Evolutionary conservation across 2,113 vertebrate genomes (phyloP), one percentile per base, ranked within the genome.

Genomic region (Redunca redunca): DNA sequence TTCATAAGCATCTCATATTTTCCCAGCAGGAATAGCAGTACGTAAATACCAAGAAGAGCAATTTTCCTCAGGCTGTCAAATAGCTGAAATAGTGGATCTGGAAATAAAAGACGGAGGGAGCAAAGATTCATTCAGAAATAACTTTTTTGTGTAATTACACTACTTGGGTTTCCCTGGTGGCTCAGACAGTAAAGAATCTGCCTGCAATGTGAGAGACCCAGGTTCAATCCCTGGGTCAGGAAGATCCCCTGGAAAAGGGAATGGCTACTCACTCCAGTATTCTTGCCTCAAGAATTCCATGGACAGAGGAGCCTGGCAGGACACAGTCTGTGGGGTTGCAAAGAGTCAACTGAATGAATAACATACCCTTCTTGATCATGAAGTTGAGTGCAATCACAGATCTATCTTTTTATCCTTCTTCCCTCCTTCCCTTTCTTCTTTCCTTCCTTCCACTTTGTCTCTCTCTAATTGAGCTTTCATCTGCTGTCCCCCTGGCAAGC

Each of bases 1-100:
- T 90, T 98, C 96, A 94, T 86, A 93, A 96, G 96, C 92, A 98
- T 94, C 96, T 97, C 88, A 90, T 98, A 88, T 98, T 98, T 98
- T 97, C 97, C 95, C 97, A 98, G 97, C 95, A 98, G 98, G 97
- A 97, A 90, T 62, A 87, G 90, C 90, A 86, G 30, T 95, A 85
- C 94, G 58, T 96, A 98, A 97, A 77, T 98, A 97, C 84, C 88
- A 97, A 98, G 60, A 95, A 86, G 36, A 9, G 1, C 90, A 96
- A 15, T 97, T 98, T 98, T 91, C 94, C 97, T 86, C 62, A 92
- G 97, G 91, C 82, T 97, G 85, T 96, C 97, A 97, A 97, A 97
- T 23, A 85, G 81, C 82, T 90, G 89, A 94, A 82, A 74, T 93
- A 98, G 62, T 89, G 23, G 21, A n/a, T 93, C 81, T 36, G 83